Percentiles rank a stretch among this genome's conserved stretches.
Conservation (phyloP, 1,140 invertebrate genomes). For the Andrena cerasifolii region DNA sequence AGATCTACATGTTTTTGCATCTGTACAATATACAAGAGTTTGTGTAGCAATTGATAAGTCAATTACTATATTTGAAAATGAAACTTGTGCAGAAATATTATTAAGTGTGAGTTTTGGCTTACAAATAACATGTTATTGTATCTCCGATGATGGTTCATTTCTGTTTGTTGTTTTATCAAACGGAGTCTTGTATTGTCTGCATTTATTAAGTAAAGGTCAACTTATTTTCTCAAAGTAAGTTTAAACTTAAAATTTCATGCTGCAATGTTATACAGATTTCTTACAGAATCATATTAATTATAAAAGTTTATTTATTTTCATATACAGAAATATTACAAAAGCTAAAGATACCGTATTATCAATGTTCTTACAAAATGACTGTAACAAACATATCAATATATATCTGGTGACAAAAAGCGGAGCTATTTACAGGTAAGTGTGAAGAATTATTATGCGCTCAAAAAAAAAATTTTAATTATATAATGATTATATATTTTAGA, state of each 20-base stretch:
- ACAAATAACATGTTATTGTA: slow-evolving; percentile 65
- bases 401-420: slow-evolving; percentile 57
- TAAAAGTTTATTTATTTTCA: slow-evolving; percentile 4
- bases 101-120: slow-evolving; percentile 69
- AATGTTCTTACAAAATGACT: slow-evolving; percentile 60
- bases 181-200: slow-evolving; percentile 69
- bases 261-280: slow-evolving; percentile 24
- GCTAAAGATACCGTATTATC: slow-evolving; percentile 40
- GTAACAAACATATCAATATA: slow-evolving; percentile 34
- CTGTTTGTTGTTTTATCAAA: slow-evolving; percentile 66
- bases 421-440: slow-evolving; percentile 64
- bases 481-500: slow-evolving; percentile 47
- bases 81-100: slow-evolving; percentile 68
- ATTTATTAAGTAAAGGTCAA: slow-evolving; percentile 62
- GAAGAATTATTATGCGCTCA: neutral
- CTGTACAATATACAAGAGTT: slow-evolving; percentile 69
- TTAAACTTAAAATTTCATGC: neutral
- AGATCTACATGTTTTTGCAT: slow-evolving; percentile 64
- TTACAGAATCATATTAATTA: slow-evolving; percentile 1
- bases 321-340: slow-evolving; percentile 53
- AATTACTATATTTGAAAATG: slow-evolving; percentile 75
- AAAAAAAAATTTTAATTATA: slow-evolving; percentile 1
- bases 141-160: slow-evolving; percentile 68
- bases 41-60: slow-evolving; percentile 75
- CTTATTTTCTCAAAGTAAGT: slow-evolving; percentile 67